Conservation (phyloP, 2,113 vertebrate species). For the Perca schrenkii region DNA sequence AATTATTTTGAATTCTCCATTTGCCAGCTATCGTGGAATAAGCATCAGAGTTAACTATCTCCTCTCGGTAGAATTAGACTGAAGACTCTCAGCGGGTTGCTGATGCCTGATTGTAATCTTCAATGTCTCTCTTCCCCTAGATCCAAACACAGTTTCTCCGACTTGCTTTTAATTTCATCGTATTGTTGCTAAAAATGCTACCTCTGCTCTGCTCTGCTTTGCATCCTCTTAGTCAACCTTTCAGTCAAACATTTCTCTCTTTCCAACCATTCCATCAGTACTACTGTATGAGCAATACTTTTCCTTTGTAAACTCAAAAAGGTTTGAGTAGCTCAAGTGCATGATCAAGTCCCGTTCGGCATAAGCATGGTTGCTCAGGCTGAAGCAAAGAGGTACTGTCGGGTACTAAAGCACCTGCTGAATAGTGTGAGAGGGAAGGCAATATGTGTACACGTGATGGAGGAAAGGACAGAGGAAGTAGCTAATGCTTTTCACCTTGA, state of each 20-base stretch:
- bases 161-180: conserved; percentile 49
- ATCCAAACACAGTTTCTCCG: conserved; percentile 35
- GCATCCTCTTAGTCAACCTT: background rate
- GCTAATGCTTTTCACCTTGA: conserved; percentile 65
- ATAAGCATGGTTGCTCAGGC: background rate
- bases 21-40: conserved; percentile 30
- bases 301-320: conserved; percentile 6
- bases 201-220: conserved; percentile 3
- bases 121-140: conserved; percentile 16
- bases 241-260: conserved; percentile 14
- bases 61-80: conserved; percentile 48
- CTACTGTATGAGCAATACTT: background rate
- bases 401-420: background rate
- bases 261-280: background rate
- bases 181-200: conserved; percentile 11
- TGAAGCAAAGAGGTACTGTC: conserved; percentile 13
- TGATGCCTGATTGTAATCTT: conserved; percentile 66
- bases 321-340: background rate
- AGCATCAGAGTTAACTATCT: conserved; percentile 45
- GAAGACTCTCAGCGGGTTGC: conserved; percentile 67
- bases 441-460: background rate
- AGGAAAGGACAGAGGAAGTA: conserved; percentile 17
- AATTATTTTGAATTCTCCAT: conserved; percentile 60
- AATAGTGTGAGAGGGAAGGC: background rate
- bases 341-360: background rate